These are phyloP conservation scores for Drosophila prostipennis DNA, from an alignment of 2,888 invertebrate genomes.

Conservation along the genomic window DNA sequence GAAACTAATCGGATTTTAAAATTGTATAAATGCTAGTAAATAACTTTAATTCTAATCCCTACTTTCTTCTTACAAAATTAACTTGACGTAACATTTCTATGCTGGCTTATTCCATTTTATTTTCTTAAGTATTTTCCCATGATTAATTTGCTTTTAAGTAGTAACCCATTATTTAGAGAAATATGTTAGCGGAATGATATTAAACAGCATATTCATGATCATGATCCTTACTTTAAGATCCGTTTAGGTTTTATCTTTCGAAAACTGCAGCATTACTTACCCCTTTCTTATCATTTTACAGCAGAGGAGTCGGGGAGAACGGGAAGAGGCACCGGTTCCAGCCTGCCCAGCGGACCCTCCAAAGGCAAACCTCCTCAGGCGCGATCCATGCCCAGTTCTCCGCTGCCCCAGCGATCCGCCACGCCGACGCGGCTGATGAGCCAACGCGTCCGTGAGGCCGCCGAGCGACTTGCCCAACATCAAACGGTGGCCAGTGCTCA, in stretches of 20 bases:
- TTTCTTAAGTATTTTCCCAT: no score
- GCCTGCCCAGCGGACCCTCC: slow-evolving; percentile 48
- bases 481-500: slow-evolving; percentile 76
- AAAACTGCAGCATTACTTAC: neutral
- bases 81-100: neutral
- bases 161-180: neutral
- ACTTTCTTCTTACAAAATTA: neutral
- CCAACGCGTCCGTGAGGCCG: slow-evolving; percentile 84
- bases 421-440: slow-evolving; percentile 85
- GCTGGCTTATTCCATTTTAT: neutral
- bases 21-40: neutral
- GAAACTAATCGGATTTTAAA: neutral
- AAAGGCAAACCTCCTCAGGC: slow-evolving; percentile 68
- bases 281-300: neutral
- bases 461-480: slow-evolving; percentile 83
- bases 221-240: neutral
- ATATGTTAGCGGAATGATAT: neutral
- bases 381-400: slow-evolving; percentile 84
- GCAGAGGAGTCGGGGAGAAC: slow-evolving; percentile 12
- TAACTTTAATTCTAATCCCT: no score
- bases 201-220: neutral
- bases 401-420: slow-evolving; percentile 76
- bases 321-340: slow-evolving; percentile 29
- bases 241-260: neutral
- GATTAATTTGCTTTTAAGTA: neutral